phyloP scores from a whole-genome alignment of 2,113 vertebrate genomes.

The Mormyrus iriodes region DNA sequence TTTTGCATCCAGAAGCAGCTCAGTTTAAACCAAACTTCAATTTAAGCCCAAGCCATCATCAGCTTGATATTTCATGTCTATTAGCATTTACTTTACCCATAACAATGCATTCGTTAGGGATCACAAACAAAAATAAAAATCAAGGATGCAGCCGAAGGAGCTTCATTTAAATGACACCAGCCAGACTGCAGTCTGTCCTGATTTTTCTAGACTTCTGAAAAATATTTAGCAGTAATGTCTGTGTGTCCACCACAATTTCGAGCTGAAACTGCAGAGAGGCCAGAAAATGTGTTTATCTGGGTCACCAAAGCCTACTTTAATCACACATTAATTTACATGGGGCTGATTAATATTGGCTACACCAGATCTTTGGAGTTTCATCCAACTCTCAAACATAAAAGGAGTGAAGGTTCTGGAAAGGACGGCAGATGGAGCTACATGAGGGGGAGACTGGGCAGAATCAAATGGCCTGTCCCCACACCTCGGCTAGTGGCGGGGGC shows the following conservation, averaged over 20 bases:
- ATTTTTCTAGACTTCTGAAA: not conserved
- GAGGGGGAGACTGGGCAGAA: not conserved
- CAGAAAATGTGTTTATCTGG: not conserved
- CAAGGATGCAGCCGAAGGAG: slow-evolving; percentile 52
- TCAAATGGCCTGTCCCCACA: not conserved
- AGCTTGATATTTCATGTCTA: slow-evolving; percentile 79
- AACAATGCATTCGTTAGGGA: slow-evolving; percentile 64
- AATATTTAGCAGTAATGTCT: not conserved
- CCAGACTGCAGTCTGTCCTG: slow-evolving; percentile 44
- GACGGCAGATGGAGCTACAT: not conserved
- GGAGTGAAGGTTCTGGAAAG: slow-evolving; percentile 23
- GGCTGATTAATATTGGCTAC: slow-evolving; percentile 62
- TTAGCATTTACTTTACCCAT: slow-evolving; percentile 75
- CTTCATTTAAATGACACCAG: slow-evolving; percentile 47
- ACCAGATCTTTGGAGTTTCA: too few relatives aligned
- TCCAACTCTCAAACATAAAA: slow-evolving; percentile 38
- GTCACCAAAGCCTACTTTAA: slow-evolving; percentile 34
- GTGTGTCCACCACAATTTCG: not conserved
- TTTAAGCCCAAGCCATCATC: slow-evolving; percentile 79
- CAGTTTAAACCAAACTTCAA: slow-evolving; percentile 83
- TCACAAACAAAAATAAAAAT: slow-evolving; percentile 49
- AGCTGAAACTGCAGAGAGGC: not conserved
- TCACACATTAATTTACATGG: slow-evolving; percentile 63
- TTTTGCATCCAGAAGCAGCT: slow-evolving; percentile 70
- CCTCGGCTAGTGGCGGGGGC: not conserved